Base-by-base conservation (phyloP, 2,797 vertebrate genomes). In the Gallinago stenura region DNA sequence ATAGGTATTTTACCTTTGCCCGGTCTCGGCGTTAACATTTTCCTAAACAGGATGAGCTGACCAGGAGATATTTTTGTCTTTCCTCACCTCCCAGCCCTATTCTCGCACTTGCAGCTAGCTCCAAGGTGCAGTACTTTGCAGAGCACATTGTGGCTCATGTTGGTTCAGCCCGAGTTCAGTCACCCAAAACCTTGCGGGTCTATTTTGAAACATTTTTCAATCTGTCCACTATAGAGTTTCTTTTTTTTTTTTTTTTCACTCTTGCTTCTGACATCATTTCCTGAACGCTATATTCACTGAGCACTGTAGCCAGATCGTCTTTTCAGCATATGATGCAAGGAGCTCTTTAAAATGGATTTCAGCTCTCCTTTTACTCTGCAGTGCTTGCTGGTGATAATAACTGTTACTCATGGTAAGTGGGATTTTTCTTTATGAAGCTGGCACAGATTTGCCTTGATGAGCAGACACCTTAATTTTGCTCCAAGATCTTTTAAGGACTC, bases 251-350 rank as follows among this genome's bases (percentile, higher is more conserved):
- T 58, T 87, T 83, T 50, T 31, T 19, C 21, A 41, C 83, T 76
- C 84, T 91, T 96, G 71, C 91, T 97, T 97, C 95, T 97, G 97
- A 97, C 97, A 97, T 97, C 97, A 97, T 91, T 97, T 97, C 97
- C 97, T 90, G 77, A 96, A 31, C 12, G 8, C 88, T 95, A 48
- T 57, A 90, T 95, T 95, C 96, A 70, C 96, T 4, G 88, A 93
- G 93, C 87, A 88, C 96, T 88, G 82, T 94, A 97, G 95, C 71
- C 87, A 94, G 94, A 96, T 73, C 16, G 13, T 96, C 90, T 92
- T 95, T 89, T 89, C 94, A 70, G 91, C 94, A 77, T 86, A 96
- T 15, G 84, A 96, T 97, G 77, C 93, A 91, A 95, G 89, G 94
- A 93, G 92, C 79, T 93, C 95, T 89, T 95, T 96, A 95, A 97